Percentiles rank a stretch among this genome's conserved stretches.
phyloP scores from a whole-genome alignment of 2,888 invertebrate species.

The Drosophila vallismaia region DNA sequence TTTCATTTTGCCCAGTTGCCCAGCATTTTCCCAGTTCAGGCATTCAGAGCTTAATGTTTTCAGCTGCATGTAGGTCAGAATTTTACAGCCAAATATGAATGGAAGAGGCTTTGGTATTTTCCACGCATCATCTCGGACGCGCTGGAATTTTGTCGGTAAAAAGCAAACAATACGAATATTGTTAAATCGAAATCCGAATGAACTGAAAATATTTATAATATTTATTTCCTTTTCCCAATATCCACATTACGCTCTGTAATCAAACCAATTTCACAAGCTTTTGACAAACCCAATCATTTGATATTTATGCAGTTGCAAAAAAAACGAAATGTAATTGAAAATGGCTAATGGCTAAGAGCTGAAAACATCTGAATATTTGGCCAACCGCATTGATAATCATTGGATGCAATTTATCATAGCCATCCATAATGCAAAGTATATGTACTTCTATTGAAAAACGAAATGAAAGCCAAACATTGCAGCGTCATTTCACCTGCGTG shows the following conservation, averaged over 20 bases:
- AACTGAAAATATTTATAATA: not conserved
- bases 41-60: slow-evolving; percentile 30
- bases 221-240: not conserved
- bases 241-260: slow-evolving; percentile 2
- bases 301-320: slow-evolving; percentile 24
- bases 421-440: slow-evolving; percentile 38
- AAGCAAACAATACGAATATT: slow-evolving; percentile 12
- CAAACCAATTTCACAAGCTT: slow-evolving; percentile 11
- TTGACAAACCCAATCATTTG: slow-evolving; percentile 17
- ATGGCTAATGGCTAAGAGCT: not conserved
- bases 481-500: slow-evolving; percentile 49
- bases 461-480: slow-evolving; percentile 56
- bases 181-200: not conserved
- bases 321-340: slow-evolving; percentile 16
- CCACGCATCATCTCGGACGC: slow-evolving; percentile 12
- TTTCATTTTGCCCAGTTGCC: slow-evolving; percentile 27
- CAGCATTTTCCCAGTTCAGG: slow-evolving; percentile 14
- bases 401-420: slow-evolving; percentile 47
- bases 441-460: slow-evolving; percentile 28
- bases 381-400: slow-evolving; percentile 33
- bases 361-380: slow-evolving; percentile 4
- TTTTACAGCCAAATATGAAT: slow-evolving; percentile 19
- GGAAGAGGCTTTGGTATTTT: not conserved
- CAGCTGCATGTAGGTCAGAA: slow-evolving; percentile 37
- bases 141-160: not conserved